Percentiles rank a stretch among this genome's conserved stretches.
Conservation (phyloP, 1,140 invertebrate genomes). For the Frieseomelitta varia region DNA sequence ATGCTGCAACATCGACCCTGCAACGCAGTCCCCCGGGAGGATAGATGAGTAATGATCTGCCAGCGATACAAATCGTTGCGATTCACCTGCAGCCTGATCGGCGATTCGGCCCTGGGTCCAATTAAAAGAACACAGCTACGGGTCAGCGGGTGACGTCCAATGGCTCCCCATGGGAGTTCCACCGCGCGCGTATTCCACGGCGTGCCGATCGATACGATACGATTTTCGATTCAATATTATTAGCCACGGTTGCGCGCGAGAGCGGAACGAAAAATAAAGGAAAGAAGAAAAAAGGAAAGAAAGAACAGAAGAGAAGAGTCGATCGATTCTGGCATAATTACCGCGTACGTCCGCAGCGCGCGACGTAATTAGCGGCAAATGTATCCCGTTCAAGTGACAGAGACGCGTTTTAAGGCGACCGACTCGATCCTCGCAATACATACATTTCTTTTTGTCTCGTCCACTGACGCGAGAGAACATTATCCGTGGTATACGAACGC, state of each 20-base stretch:
- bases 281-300: neutral
- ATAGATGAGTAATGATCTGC: conserved; percentile 79
- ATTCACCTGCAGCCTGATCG: conserved; percentile 77
- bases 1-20: conserved; percentile 41
- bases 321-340: conserved; percentile 55
- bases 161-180: conserved; percentile 57
- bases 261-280: neutral
- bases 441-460: conserved; percentile 20
- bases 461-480: conserved; percentile 10
- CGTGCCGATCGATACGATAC: conserved; percentile 48
- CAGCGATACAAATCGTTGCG: conserved; percentile 79
- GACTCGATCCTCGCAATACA: conserved; percentile 20
- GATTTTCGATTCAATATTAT: conserved; percentile 63
- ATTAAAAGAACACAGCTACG: conserved; percentile 78
- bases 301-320: neutral
- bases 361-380: conserved; percentile 60
- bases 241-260: conserved; percentile 54
- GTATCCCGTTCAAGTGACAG: conserved; percentile 46
- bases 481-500: conserved; percentile 12
- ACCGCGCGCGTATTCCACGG: conserved; percentile 38
- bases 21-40: conserved; percentile 52
- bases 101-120: conserved; percentile 76
- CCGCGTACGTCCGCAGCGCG: conserved; percentile 31
- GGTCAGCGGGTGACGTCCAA: conserved; percentile 74
- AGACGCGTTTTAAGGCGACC: conserved; percentile 9